Evolutionary conservation across 2,888 invertebrate genomes (phyloP).

Genomic region (Apoda limacodes): DNA sequence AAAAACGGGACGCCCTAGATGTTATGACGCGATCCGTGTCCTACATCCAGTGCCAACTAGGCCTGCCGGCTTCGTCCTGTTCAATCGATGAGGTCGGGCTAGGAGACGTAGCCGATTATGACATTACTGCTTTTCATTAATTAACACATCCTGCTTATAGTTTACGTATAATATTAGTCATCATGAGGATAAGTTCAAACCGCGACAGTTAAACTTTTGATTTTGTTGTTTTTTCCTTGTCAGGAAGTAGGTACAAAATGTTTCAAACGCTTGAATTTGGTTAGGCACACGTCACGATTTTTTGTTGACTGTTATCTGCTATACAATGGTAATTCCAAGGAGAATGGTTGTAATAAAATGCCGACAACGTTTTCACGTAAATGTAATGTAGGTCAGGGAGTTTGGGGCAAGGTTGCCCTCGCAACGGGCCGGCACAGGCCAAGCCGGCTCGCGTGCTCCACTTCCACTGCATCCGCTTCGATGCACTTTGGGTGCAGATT

Average conservation of each 20-base stretch:
- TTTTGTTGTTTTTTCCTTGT: too few species aligned
- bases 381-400: constrained; percentile 60
- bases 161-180: too few species aligned
- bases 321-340: constrained; percentile 32
- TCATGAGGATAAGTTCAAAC: too few species aligned
- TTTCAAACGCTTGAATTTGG: too few species aligned
- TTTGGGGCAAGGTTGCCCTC: constrained; percentile 62
- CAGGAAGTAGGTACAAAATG: too few species aligned
- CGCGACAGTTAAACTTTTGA: too few species aligned
- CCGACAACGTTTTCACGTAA: constrained; percentile 51
- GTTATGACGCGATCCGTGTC: constrained; percentile 27
- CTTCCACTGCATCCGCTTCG: constrained; percentile 55
- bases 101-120: constrained; percentile 7
- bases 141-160: too few species aligned
- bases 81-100: constrained; percentile 37
- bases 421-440: constrained; percentile 23
- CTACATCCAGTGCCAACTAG: constrained; percentile 41
- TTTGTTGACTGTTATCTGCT: too few species aligned
- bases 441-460: constrained; percentile 33
- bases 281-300: too few species aligned
- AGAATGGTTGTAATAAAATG: constrained; percentile 44
- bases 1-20: constrained; percentile 21
- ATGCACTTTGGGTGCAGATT: constrained; percentile 30
- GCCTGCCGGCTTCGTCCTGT: constrained; percentile 49
- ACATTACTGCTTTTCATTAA: too few species aligned